Base-by-base conservation (phyloP, 2,797 vertebrate genomes). In the Megalops cyprinoides region DNA sequence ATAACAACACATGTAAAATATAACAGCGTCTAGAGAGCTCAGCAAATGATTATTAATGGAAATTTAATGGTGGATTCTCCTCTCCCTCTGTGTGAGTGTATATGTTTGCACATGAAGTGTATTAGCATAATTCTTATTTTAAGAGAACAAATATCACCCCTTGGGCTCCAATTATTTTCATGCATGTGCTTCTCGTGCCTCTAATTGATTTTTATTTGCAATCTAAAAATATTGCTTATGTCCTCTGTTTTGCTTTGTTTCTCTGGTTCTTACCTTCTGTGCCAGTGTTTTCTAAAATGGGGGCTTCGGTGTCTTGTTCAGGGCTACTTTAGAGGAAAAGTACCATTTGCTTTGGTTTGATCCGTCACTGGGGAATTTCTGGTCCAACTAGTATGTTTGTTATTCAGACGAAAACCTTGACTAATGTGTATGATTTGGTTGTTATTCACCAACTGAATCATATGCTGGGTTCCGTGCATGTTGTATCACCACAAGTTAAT, bases 81-180 rank as follows among this genome's bases (percentile, higher is more conserved):
- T 88, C 85, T 89, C 86, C 87, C 89, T 90, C 88, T 87, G 88
- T 87, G 88, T 80, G n/a, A n/a, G 85, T 85, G 85, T 87, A 49
- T 31, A 85, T 84, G 83, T 92, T 91, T 87, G 87, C 89, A 87
- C 89, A 92, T 89, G 88, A 91, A 92, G 87, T 91, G 91, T 88
- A 92, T 89, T 91, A 90, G 92, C 92, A 91, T 94, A 92, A 94
- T 93, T 93, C 93, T 93, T 92, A 93, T 93, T 94, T 93, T 93
- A 95, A 90, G 91, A 93, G 93, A 94, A 94, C 93, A 94, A 94
- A 94, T 94, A 93, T 93, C 90, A 94, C 93, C 93, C 94, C 94
- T 93, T 93, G 94, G 94, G 94, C 93, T 93, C 92, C 91, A 94
- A 94, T 95, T 95, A 95, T 94, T 95, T 94, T 92, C 92, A 95